Percentiles rank a stretch among this genome's conserved stretches.
Evolutionary conservation across 2,797 vertebrate species (phyloP).

Genomic region (Poecile montanus): DNA sequence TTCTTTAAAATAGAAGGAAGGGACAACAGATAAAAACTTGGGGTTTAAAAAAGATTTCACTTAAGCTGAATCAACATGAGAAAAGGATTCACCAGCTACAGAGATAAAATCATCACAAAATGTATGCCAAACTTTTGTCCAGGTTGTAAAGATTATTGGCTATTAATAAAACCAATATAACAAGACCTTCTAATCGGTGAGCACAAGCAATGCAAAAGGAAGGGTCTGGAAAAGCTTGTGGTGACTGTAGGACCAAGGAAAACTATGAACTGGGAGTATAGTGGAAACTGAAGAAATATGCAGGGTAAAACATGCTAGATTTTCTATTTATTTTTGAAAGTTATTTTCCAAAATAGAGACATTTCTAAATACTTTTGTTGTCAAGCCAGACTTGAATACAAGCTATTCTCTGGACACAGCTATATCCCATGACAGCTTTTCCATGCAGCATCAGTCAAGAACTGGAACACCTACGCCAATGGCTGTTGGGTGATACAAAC

Average conservation of each 20-base stretch:
- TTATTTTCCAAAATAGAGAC: not conserved
- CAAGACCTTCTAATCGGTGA: not conserved
- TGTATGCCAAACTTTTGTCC: not conserved
- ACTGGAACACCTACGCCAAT: accelerated
- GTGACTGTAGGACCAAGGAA: not conserved
- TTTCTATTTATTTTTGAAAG: not conserved
- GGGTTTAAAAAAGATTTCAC: not conserved
- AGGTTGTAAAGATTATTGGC: not conserved
- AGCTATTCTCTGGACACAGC: not conserved
- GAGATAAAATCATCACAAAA: not conserved
- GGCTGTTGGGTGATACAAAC: not conserved
- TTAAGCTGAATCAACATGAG: not conserved
- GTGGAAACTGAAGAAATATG: not conserved
- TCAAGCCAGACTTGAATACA: not conserved
- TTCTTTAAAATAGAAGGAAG: not conserved
- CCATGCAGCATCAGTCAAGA: not conserved
- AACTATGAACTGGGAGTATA: not conserved
- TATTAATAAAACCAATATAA: not conserved
- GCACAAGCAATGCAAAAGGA: not conserved
- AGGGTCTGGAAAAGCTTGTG: not conserved
- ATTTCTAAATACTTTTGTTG: not conserved
- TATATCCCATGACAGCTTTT: not conserved
- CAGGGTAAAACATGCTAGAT: not conserved
- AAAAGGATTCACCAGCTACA: not conserved
- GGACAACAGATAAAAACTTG: not conserved